phyloP scores from a whole-genome alignment of 1,140 invertebrate species.

The Hylaeus volcanicus region DNA sequence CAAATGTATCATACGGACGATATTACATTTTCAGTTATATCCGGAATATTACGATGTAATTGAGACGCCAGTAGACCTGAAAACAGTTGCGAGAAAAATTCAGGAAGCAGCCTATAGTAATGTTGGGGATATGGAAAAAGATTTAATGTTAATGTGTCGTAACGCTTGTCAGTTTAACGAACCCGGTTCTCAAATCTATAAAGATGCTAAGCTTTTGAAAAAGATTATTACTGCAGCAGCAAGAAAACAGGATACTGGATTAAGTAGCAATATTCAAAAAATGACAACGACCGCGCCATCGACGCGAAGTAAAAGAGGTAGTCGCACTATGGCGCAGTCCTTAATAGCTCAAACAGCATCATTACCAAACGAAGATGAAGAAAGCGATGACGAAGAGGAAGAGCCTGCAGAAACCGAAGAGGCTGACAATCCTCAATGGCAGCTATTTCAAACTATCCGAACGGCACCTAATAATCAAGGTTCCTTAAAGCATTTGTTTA shows the following conservation, averaged over 20 bases:
- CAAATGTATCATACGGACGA: neutral
- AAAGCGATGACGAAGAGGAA: conserved; percentile 84
- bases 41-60: conserved; percentile 99
- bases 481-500: conserved; percentile 61
- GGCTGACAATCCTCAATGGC: conserved; percentile 89
- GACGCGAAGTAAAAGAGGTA: conserved; percentile 81
- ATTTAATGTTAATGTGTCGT: conserved; percentile 94
- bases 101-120: conserved; percentile 89
- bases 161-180: conserved; percentile 99
- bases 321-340: conserved; percentile 77
- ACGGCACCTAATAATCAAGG: conserved; percentile 86
- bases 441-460: conserved; percentile 89
- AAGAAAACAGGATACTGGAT: conserved; percentile 75
- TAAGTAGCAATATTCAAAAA: conserved; percentile 66
- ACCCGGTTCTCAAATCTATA: conserved; percentile 97
- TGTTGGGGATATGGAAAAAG: conserved; percentile 93
- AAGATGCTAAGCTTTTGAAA: conserved; percentile 94
- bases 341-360: conserved; percentile 80
- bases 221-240: conserved; percentile 84
- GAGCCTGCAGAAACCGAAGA: conserved; percentile 84
- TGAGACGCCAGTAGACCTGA: conserved; percentile 96
- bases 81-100: conserved; percentile 95
- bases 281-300: conserved; percentile 73
- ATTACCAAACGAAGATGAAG: conserved; percentile 81
- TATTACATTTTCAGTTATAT: conserved; percentile 85